Evolutionary conservation across 2,113 vertebrate species (phyloP).

Genomic region (Rhynchopsitta pachyrhyncha): DNA sequence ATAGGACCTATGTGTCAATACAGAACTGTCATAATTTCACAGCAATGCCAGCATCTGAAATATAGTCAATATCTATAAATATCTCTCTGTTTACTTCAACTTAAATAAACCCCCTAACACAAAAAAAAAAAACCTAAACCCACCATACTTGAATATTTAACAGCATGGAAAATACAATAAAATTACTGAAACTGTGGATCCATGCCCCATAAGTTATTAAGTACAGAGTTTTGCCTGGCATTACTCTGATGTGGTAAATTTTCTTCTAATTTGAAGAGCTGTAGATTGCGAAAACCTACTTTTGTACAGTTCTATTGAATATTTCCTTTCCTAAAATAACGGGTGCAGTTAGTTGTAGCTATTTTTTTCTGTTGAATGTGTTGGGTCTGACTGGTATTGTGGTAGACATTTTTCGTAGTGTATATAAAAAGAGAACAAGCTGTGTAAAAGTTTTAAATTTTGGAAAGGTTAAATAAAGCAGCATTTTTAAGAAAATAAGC

Average conservation of each 20-base stretch:
- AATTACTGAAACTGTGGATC: not conserved
- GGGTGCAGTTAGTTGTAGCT: not conserved
- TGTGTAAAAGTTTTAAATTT: not conserved
- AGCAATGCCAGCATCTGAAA: not conserved
- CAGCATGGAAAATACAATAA: not conserved
- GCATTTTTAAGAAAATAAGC: rapidly evolving
- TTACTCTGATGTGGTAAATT: not conserved
- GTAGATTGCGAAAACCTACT: not conserved
- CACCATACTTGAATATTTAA: not conserved
- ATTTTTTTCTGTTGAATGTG: not conserved
- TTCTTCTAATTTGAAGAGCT: not conserved
- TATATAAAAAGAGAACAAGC: not conserved
- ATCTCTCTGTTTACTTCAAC: not conserved
- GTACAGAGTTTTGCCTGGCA: not conserved
- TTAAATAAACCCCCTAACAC: not conserved
- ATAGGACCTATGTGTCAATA: not conserved
- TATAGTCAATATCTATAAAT: not conserved
- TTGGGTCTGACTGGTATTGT: not conserved
- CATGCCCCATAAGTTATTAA: not conserved
- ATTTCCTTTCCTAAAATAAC: not conserved
- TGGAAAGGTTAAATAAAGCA: not conserved
- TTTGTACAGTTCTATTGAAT: not conserved
- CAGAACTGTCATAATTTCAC: not conserved
- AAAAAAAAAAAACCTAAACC: not conserved
- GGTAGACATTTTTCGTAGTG: not conserved